A percentile compares a stretch with the other conserved stretches of the same genome.
Conservation (phyloP, 2,888 invertebrate species). For the Zeuzera pyrina region DNA sequence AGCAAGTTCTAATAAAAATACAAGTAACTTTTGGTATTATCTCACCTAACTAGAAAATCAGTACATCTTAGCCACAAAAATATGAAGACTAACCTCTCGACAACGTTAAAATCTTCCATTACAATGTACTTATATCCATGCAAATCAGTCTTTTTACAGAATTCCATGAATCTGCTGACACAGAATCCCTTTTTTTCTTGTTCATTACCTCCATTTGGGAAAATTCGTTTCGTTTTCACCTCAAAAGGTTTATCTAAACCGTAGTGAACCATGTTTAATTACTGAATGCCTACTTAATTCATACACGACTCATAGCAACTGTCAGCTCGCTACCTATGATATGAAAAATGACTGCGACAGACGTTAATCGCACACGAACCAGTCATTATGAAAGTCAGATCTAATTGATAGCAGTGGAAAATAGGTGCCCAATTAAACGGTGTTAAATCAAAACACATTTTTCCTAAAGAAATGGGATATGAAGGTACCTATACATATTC, state of each 20-base stretch:
- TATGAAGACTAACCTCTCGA: slow-evolving; percentile 65
- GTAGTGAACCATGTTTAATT: slow-evolving; percentile 16
- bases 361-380: slow-evolving; percentile 21
- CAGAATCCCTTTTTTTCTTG: slow-evolving; percentile 24
- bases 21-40: background rate
- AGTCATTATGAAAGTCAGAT: slow-evolving; percentile 40
- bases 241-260: slow-evolving; percentile 12
- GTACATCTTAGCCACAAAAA: background rate
- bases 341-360: slow-evolving; percentile 25
- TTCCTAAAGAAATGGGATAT: too few relatives aligned
- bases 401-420: too few relatives aligned
- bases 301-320: too few relatives aligned
- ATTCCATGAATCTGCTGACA: slow-evolving; percentile 54
- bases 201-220: slow-evolving; percentile 3
- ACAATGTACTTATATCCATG: slow-evolving; percentile 82
- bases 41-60: background rate
- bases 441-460: too few relatives aligned
- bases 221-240: slow-evolving; percentile 11
- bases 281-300: too few relatives aligned
- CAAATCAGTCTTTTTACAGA: slow-evolving; percentile 78
- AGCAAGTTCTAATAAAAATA: slow-evolving; percentile 53
- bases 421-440: too few relatives aligned
- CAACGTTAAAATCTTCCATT: slow-evolving; percentile 64
- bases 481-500: too few relatives aligned
- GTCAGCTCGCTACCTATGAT: too few relatives aligned